Conservation (phyloP, 2,888 invertebrate genomes). For the Galeopsomyia nigrocyanea region DNA sequence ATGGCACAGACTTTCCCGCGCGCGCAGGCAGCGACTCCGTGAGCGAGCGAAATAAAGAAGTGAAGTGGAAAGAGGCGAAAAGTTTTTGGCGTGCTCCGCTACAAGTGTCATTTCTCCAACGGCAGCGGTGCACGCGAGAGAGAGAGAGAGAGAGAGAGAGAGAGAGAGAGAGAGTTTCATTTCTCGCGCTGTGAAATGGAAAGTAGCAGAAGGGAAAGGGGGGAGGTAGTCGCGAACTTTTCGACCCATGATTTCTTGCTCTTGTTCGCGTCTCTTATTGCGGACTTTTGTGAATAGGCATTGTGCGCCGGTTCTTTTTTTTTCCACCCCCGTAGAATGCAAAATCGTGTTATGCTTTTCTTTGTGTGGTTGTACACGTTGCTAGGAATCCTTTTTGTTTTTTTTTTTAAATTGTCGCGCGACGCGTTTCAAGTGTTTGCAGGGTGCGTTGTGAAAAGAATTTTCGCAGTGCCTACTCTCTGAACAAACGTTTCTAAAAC, state of each 20-base stretch:
- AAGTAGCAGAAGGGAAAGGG: not conserved
- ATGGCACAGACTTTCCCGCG: not conserved
- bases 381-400: too few species aligned
- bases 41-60: conserved; percentile 12
- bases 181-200: conserved; percentile 2
- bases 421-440: too few species aligned
- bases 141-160: too few species aligned
- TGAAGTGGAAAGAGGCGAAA: conserved; percentile 14
- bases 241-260: conserved; percentile 9
- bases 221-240: not conserved
- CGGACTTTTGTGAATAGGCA: conserved; percentile 12
- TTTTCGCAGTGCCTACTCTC: too few species aligned
- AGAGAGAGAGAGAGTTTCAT: too few species aligned
- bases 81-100: conserved; percentile 13
- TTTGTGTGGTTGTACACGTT: too few species aligned
- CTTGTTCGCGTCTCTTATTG: conserved; percentile 2
- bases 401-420: too few species aligned
- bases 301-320: too few species aligned
- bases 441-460: too few species aligned
- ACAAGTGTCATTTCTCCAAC: conserved; percentile 38
- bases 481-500: too few species aligned
- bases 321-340: too few species aligned
- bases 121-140: not conserved
- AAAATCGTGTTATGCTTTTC: too few species aligned
- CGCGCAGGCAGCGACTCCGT: not conserved